These are phyloP conservation scores for Hyphantria cunea DNA, from an alignment of 1,140 invertebrate species.

Conservation along the genomic window DNA sequence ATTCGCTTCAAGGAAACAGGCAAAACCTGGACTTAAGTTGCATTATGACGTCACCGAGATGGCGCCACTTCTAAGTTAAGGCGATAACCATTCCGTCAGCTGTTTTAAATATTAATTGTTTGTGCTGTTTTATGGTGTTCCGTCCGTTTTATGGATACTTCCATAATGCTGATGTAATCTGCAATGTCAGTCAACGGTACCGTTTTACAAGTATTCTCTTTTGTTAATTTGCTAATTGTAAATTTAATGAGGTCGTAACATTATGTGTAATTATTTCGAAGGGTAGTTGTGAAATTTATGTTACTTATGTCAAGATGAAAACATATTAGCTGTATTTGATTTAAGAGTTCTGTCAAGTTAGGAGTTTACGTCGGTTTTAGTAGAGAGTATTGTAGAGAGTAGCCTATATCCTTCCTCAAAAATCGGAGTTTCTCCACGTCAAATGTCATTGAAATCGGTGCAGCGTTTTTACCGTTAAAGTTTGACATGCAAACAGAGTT, in stretches of 20 bases:
- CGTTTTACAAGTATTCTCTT: slow-evolving; percentile 1
- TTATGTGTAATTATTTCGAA: too few species aligned
- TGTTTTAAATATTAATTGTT: slow-evolving; percentile 50
- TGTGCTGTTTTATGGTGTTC: slow-evolving; percentile 24
- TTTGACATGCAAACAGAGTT: too few species aligned
- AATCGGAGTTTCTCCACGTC: too few species aligned
- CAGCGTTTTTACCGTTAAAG: too few species aligned
- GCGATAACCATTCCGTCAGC: slow-evolving; percentile 41
- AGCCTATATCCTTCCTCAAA: too few species aligned
- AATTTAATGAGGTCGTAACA: neutral
- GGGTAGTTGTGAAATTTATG: too few species aligned
- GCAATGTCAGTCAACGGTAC: neutral
- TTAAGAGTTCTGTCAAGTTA: too few species aligned
- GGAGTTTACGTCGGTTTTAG: too few species aligned
- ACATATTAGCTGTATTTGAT: too few species aligned
- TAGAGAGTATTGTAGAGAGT: too few species aligned
- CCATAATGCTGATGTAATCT: slow-evolving; percentile 4
- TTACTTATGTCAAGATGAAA: too few species aligned
- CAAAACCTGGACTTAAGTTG: slow-evolving; percentile 7
- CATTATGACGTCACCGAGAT: slow-evolving; percentile 21
- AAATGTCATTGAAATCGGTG: too few species aligned
- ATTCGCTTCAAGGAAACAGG: neutral
- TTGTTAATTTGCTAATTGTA: slow-evolving; percentile 1
- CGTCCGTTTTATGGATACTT: slow-evolving; percentile 4
- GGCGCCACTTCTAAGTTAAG: slow-evolving; percentile 24